These are phyloP conservation scores for Oligia strigilis DNA, from an alignment of 2,888 invertebrate species.

Conservation along the genomic window DNA sequence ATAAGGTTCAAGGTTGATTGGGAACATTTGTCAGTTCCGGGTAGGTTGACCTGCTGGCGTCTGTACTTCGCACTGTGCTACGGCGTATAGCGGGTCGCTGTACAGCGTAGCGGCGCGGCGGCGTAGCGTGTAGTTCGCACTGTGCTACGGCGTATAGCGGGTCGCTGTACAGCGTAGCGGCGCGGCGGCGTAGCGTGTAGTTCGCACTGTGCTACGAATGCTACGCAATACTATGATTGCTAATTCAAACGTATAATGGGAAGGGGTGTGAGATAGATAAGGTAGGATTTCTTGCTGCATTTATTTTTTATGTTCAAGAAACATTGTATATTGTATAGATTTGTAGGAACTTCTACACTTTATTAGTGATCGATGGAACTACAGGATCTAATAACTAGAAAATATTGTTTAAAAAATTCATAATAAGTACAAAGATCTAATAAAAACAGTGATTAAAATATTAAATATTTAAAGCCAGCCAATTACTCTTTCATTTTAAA, in stretches of 20 bases:
- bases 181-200: constrained; percentile 17
- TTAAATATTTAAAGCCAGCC: constrained; percentile 26
- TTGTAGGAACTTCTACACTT: not conserved
- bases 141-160: too few relatives aligned
- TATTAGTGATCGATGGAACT: too few relatives aligned
- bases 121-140: not conserved
- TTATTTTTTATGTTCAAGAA: not conserved
- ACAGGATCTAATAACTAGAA: not conserved
- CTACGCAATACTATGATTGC: constrained; percentile 5
- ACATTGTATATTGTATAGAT: not conserved
- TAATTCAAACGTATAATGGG: not conserved
- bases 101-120: not conserved
- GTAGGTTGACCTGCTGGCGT: too few relatives aligned
- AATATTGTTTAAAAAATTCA: not conserved
- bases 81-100: not conserved
- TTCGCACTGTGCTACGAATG: constrained; percentile 8
- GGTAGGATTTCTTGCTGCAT: not conserved
- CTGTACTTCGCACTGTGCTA: too few relatives aligned
- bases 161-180: constrained; percentile 1
- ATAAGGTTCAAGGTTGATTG: too few relatives aligned
- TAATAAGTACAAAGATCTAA: not conserved
- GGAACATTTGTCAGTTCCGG: too few relatives aligned
- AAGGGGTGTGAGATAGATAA: not conserved
- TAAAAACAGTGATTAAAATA: constrained; percentile 14
- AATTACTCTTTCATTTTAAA: not conserved